Conservation (phyloP, 2,888 invertebrate genomes). For the Xylota sylvarum region DNA sequence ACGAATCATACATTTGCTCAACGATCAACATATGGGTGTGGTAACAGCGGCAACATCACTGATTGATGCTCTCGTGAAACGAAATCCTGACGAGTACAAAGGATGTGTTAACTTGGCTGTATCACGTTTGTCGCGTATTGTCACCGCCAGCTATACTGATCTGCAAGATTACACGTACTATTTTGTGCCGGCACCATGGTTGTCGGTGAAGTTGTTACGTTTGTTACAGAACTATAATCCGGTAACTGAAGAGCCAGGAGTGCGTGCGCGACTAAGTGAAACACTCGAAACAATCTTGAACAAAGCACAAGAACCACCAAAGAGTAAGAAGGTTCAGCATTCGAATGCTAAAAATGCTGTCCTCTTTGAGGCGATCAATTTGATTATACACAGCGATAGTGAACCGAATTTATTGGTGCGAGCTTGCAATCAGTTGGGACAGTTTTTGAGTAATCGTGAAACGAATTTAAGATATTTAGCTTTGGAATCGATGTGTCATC, state of each 20-base stretch:
- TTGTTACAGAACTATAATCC: constrained; percentile 99
- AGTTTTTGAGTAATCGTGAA: constrained; percentile 98
- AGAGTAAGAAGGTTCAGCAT: constrained; percentile 99
- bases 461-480: constrained; percentile 99
- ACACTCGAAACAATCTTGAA: constrained; percentile 99
- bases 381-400: constrained; percentile 99
- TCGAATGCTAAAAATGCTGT: constrained; percentile 99
- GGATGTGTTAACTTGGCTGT: constrained; percentile 99
- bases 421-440: constrained; percentile 99
- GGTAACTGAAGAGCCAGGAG: constrained; percentile 97
- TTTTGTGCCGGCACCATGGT: constrained; percentile 99
- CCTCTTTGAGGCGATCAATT: constrained; percentile 99
- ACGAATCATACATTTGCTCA: constrained; percentile 98
- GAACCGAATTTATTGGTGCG: constrained; percentile 98
- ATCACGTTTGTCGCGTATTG: constrained; percentile 98
- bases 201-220: constrained; percentile 98
- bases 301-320: constrained; percentile 99
- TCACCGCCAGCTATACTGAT: constrained; percentile 99
- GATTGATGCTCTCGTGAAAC: constrained; percentile 99
- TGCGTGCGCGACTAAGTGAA: constrained; percentile 97
- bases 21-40: constrained; percentile 99
- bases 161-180: constrained; percentile 99
- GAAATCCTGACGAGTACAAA: constrained; percentile 99
- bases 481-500: constrained; percentile 99
- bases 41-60: constrained; percentile 99